Evolutionary conservation across 2,888 invertebrate species (phyloP).

Genomic region (Eupithecia exiguata): DNA sequence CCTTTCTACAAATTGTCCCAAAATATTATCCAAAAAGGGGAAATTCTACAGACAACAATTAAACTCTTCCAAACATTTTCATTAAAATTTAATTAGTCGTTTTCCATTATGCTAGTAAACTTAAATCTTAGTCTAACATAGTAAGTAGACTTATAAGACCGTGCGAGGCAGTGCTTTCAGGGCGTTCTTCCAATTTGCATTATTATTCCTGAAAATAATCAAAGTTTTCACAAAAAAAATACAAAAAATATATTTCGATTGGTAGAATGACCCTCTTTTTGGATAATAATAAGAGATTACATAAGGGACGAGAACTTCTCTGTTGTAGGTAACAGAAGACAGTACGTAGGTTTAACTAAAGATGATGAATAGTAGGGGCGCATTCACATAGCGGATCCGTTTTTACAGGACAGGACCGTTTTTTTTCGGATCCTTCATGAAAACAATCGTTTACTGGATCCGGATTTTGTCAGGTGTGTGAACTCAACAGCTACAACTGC

Average conservation of each 20-base stretch:
- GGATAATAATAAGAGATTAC: background rate
- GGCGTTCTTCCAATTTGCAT: conserved; percentile 1
- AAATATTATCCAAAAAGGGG: conserved; percentile 2
- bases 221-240: background rate
- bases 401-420: too few species aligned
- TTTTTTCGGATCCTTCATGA: too few species aligned
- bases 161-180: background rate
- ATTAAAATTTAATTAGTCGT: background rate
- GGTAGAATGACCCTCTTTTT: conserved; percentile 6
- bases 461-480: too few species aligned
- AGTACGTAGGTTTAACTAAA: too few species aligned
- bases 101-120: background rate
- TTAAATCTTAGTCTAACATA: background rate
- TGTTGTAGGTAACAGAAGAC: background rate
- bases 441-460: too few species aligned
- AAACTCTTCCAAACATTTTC: background rate
- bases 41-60: background rate
- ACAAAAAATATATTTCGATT: background rate
- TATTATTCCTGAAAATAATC: conserved; percentile 1
- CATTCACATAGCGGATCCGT: too few species aligned
- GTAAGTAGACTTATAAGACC: background rate
- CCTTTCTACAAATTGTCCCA: background rate
- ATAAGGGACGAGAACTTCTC: background rate
- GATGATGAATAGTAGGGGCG: too few species aligned
- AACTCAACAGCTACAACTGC: too few species aligned